These are phyloP conservation scores for Marmota flaviventris DNA, from an alignment of 2,113 vertebrate species.

Conservation along the genomic window DNA sequence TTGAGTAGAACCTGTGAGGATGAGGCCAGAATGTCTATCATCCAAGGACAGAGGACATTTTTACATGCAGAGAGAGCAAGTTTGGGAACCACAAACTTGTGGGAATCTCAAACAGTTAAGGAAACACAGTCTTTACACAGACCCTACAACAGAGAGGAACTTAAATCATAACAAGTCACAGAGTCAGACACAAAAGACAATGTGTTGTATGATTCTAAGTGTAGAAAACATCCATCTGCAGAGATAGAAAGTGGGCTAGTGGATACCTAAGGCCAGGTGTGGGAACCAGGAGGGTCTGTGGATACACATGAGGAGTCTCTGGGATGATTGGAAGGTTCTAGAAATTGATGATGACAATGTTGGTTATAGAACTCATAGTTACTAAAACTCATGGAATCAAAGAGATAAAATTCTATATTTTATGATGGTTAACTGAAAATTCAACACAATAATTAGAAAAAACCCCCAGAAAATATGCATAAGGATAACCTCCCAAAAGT, in stretches of 20 bases:
- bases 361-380: too few relatives aligned
- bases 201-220: not conserved
- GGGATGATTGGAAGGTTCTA: not conserved
- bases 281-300: not conserved
- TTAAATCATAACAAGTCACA: not conserved
- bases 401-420: not conserved
- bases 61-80: not conserved
- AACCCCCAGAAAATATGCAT: not conserved
- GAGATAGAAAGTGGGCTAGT: not conserved
- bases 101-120: not conserved
- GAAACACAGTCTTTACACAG: not conserved
- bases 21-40: not conserved
- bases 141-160: not conserved
- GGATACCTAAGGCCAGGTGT: not conserved
- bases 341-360: not conserved
- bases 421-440: not conserved
- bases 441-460: not conserved
- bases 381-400: too few relatives aligned
- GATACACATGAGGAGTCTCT: not conserved
- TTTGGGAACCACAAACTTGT: rapidly evolving
- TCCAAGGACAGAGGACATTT: not conserved
- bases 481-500: not conserved
- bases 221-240: not conserved
- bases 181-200: not conserved
- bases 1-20: not conserved